These are phyloP conservation scores for Trogon surrucura DNA, from an alignment of 2,113 vertebrate genomes.

Conservation along the genomic window DNA sequence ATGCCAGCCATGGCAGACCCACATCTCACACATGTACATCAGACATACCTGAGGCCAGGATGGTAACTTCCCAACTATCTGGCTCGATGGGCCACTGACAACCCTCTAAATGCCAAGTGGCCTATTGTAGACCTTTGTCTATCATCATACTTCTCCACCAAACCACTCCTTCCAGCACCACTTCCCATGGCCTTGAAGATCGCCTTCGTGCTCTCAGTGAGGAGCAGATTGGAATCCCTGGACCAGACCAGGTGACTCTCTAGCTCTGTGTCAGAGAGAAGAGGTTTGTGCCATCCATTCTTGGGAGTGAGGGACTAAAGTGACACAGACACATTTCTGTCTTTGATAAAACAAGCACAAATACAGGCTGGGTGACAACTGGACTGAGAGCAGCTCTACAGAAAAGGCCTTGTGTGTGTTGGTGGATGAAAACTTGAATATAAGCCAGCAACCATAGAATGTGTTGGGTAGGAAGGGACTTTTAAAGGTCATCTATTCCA, in stretches of 20 bases:
- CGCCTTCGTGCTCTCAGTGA: not conserved
- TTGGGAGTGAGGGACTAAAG: not conserved
- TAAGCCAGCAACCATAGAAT: no score
- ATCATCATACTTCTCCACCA: not conserved
- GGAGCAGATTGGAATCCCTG: not conserved
- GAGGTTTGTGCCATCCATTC: fast-evolving
- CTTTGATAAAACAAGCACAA: not conserved
- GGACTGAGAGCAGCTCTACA: no score
- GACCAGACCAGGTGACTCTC: not conserved
- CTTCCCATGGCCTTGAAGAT: not conserved
- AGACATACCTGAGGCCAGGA: not conserved
- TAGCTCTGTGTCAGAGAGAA: not conserved
- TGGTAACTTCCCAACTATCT: not conserved
- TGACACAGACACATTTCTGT: not conserved
- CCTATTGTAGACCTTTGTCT: fast-evolving
- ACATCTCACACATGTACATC: not conserved
- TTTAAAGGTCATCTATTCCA: no score
- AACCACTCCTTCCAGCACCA: not conserved
- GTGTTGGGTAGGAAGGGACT: no score
- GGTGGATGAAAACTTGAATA: no score
- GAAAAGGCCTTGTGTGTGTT: no score
- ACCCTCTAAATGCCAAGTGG: not conserved
- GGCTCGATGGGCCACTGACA: not conserved
- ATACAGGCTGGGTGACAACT: no score
- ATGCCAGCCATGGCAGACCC: not conserved